Evolutionary conservation across 2,888 invertebrate genomes (phyloP), one percentile per base, ranked within the genome.

Genomic region (Cotesia congregata): DNA sequence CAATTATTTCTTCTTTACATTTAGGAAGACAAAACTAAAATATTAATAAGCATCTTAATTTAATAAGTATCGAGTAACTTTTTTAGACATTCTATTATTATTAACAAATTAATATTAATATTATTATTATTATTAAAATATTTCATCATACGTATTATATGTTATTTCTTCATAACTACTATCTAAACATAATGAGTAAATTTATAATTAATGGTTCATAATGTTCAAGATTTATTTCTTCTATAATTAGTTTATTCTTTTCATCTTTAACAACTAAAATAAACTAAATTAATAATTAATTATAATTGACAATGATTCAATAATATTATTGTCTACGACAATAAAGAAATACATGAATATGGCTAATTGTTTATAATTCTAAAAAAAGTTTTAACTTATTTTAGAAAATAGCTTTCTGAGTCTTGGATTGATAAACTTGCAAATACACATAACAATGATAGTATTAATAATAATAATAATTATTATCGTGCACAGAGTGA

Each of bases 391-490:
- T 0, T 0, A 50, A 50, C 7, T 50, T 7, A 50, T 12, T 50
- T 50, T 9, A 50, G 12, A 50, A 50, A 50, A 50, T 12, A 50
- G 2, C 50, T 50, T 12, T 50, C 12, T 12, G 50, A 77, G 30
- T 30, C 30, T 30, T 30, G 30, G 30, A 30, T 30, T 77, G 72
- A 60, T 76, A 75, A 69, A 73, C 70, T 72, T 71, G 76, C 74
- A 76, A 78, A 81, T 80, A 81, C 80, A 79, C 80, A 74, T 77
- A 80, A 78, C 80, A 77, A 70, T 81, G 80, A 80, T 82, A 78
- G 77, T 83, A 82, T 82, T 82, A 83, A 82, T 74, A 50, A 75
- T 79, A 73, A 41, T 73, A 76, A 70, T 75, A 75, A 77, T 75
- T 75, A 69, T 73, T 74, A 74, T 74, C 72, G 74, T 76, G 75